Conservation (phyloP, 2,888 invertebrate species). For the Sphecodes monilicornis region DNA sequence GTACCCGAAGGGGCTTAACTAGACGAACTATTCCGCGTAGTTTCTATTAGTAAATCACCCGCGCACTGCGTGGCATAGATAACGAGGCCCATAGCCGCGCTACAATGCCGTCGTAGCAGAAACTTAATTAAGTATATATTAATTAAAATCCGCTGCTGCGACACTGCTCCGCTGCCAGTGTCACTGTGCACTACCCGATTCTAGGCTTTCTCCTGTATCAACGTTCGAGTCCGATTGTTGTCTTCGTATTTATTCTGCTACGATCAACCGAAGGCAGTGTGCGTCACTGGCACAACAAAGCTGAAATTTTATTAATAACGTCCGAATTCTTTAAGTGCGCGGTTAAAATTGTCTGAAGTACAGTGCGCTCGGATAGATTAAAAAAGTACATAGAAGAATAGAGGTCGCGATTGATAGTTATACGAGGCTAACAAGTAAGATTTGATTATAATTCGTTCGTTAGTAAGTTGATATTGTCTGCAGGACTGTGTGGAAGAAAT, state of each 20-base stretch:
- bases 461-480: background rate
- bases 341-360: background rate
- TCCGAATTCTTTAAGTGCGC: background rate
- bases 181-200: background rate
- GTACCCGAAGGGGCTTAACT: constrained; percentile 73
- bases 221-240: constrained; percentile 2
- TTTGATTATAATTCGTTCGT: background rate
- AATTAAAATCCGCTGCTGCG: constrained; percentile 76
- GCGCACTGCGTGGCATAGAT: constrained; percentile 74
- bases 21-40: constrained; percentile 75
- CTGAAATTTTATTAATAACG: background rate
- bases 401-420: background rate
- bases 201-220: constrained; percentile 7
- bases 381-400: no score
- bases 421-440: background rate
- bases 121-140: constrained; percentile 82
- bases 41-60: constrained; percentile 79
- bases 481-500: background rate
- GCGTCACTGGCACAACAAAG: background rate
- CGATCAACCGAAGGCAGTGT: background rate
- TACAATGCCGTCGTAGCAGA: constrained; percentile 72
- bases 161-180: constrained; percentile 59
- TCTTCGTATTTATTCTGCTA: background rate
- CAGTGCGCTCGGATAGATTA: no score
- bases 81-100: constrained; percentile 69